Percentiles rank a stretch among this genome's conserved stretches.
These are phyloP conservation scores for Apocheima hispidaria DNA, from an alignment of 2,888 invertebrate species.

Conservation along the genomic window DNA sequence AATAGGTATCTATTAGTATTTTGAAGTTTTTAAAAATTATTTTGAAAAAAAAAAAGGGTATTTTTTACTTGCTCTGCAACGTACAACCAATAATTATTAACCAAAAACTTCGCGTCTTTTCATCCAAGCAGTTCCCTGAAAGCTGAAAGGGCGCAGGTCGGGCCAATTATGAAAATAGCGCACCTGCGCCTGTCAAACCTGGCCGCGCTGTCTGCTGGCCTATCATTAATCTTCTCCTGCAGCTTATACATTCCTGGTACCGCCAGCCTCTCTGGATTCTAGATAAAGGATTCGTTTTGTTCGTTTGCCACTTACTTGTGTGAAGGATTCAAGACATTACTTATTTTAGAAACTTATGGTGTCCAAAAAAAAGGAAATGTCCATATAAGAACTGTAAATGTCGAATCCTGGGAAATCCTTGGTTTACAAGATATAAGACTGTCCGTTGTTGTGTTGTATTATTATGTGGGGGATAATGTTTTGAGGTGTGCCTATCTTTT, in stretches of 20 bases:
- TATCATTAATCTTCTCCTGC: slow-evolving; percentile 84
- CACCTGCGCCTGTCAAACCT: slow-evolving; percentile 85
- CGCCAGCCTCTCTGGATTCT: slow-evolving; percentile 54
- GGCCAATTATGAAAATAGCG: slow-evolving; percentile 86
- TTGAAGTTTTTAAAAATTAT: too few relatives aligned
- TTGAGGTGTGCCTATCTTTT: too few relatives aligned
- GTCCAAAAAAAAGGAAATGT: too few relatives aligned
- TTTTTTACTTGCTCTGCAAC: too few relatives aligned
- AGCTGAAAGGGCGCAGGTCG: slow-evolving; percentile 82
- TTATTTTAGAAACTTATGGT: neutral
- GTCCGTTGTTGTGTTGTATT: too few relatives aligned
- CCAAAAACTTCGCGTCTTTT: slow-evolving; percentile 7
- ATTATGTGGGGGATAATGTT: too few relatives aligned
- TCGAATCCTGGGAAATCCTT: too few relatives aligned
- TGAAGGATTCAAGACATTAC: neutral
- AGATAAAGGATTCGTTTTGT: slow-evolving; percentile 51
- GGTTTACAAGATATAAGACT: too few relatives aligned
- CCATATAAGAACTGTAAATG: too few relatives aligned
- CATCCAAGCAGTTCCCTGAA: slow-evolving; percentile 52
- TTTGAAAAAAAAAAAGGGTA: too few relatives aligned
- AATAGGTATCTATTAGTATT: too few relatives aligned
- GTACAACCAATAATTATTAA: neutral
- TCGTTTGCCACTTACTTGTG: slow-evolving; percentile 16
- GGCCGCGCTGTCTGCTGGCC: slow-evolving; percentile 78
- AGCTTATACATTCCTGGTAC: slow-evolving; percentile 73